Evolutionary conservation across 2,797 vertebrate species (phyloP).

Genomic region (Neomorphus geoffroyi): DNA sequence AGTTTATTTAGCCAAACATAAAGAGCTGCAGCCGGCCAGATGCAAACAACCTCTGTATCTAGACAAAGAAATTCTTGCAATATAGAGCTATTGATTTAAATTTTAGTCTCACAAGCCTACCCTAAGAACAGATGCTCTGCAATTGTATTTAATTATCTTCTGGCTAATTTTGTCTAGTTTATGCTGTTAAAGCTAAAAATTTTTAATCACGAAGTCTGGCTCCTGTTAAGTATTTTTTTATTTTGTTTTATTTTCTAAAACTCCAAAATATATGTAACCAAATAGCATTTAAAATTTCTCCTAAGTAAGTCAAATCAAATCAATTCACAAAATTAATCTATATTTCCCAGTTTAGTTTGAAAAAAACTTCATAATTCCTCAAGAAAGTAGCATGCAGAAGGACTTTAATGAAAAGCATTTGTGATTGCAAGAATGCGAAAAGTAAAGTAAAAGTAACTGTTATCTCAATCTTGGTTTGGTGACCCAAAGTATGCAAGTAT

Average conservation of each 20-base stretch:
- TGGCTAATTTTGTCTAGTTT: conserved; percentile 15
- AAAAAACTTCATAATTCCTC: neutral
- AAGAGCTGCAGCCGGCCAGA: neutral
- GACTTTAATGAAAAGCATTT: neutral
- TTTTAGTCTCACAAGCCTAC: neutral
- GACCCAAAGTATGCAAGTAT: neutral
- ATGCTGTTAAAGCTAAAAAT: neutral
- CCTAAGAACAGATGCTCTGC: neutral
- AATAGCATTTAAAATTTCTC: neutral
- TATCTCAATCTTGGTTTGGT: neutral
- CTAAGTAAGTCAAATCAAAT: neutral
- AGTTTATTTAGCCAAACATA: neutral
- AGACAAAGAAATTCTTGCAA: neutral
- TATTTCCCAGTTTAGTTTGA: neutral
- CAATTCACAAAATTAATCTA: neutral
- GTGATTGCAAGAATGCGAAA: neutral
- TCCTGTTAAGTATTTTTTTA: neutral
- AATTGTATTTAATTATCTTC: conserved; percentile 22
- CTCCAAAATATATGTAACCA: neutral
- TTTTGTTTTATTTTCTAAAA: neutral
- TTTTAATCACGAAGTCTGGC: neutral
- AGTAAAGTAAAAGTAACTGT: neutral
- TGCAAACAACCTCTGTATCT: neutral
- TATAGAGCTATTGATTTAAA: neutral
- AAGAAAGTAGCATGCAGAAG: neutral